Evolutionary conservation across 2,113 vertebrate species (phyloP).

Genomic region (pig (Sus scrofa)): DNA sequence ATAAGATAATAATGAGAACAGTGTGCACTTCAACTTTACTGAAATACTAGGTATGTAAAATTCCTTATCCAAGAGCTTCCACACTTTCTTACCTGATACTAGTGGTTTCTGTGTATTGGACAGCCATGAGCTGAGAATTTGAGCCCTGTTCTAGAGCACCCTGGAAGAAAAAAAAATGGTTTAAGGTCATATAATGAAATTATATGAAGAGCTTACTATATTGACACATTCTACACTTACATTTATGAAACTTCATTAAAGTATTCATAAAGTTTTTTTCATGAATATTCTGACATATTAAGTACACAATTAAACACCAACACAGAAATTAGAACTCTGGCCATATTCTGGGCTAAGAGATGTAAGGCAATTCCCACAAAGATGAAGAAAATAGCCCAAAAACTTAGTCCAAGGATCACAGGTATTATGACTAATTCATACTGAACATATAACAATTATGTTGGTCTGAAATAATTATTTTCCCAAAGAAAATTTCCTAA

Average conservation of each 20-base stretch:
- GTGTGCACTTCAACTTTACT: neutral
- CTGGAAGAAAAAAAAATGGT: slow-evolving; percentile 82
- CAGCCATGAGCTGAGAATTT: slow-evolving; percentile 91
- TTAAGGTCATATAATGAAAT: neutral
- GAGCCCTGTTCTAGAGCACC: slow-evolving; percentile 88
- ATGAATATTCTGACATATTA: neutral
- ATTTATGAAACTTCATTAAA: neutral
- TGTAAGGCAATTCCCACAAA: neutral
- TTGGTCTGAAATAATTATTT: slow-evolving; percentile 17
- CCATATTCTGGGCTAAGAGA: neutral
- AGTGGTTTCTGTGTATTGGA: slow-evolving; percentile 92
- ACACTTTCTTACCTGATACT: slow-evolving; percentile 90
- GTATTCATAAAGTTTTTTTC: neutral
- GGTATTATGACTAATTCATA: neutral
- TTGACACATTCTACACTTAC: neutral
- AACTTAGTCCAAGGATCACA: neutral
- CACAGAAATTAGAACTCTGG: neutral
- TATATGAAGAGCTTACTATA: neutral
- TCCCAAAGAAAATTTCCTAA: slow-evolving; percentile 20
- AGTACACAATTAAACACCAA: neutral
- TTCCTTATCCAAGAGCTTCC: neutral
- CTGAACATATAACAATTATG: neutral
- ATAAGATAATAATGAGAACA: neutral
- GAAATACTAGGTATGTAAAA: slow-evolving; percentile 11
- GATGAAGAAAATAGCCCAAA: neutral